Conservation (phyloP, 2,888 invertebrate genomes). For the Corythucha ciliata region DNA sequence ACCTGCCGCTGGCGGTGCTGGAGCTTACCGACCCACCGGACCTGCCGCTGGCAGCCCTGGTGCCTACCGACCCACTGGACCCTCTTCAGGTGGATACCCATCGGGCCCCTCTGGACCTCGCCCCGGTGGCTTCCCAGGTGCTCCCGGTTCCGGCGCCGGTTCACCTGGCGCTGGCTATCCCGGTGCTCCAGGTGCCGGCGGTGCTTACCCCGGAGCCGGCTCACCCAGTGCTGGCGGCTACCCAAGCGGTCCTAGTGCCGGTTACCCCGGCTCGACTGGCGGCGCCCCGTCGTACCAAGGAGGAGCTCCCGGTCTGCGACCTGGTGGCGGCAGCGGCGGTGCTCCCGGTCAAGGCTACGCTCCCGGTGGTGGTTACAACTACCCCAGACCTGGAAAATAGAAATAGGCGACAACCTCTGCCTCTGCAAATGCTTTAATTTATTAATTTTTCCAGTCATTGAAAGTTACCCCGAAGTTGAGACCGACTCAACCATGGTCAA, state of each 20-base stretch:
- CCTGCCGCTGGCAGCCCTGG: constrained; percentile 23
- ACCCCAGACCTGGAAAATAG: too few relatives aligned
- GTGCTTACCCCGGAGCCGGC: constrained; percentile 14
- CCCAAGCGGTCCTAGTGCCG: neutral
- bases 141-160: constrained; percentile 1
- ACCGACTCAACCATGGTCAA: too few relatives aligned
- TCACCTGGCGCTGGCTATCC: constrained; percentile 9
- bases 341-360: too few relatives aligned
- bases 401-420: too few relatives aligned
- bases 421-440: too few relatives aligned
- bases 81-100: constrained; percentile 11
- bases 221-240: neutral
- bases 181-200: constrained; percentile 7
- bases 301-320: neutral
- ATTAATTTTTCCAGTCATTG: too few relatives aligned
- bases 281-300: neutral
- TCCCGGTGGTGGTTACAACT: too few relatives aligned
- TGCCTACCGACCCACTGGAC: constrained; percentile 14
- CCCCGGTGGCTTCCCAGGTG: constrained; percentile 3
- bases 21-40: too few relatives aligned
- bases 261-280: constrained; percentile 4
- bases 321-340: neutral
- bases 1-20: constrained; percentile 22
- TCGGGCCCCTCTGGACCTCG: constrained; percentile 2
- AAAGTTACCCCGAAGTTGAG: too few relatives aligned